phyloP scores from a whole-genome alignment of 2,113 vertebrate genomes.

The Saguinus imperator region DNA sequence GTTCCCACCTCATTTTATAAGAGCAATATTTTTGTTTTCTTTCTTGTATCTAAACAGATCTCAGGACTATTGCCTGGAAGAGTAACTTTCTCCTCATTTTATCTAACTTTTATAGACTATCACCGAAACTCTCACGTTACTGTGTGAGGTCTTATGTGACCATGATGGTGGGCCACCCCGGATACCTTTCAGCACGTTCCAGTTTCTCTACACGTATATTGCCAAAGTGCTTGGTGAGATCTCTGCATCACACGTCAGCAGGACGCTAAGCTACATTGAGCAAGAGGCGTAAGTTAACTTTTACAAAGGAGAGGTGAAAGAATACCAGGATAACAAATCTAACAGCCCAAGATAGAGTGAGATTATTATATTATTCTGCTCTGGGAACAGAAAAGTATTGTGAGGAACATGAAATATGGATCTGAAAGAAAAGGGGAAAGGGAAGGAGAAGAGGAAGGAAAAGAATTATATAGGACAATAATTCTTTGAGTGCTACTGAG shows the following conservation, averaged over 20 bases:
- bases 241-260: conserved; percentile 79
- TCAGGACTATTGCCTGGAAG: background rate
- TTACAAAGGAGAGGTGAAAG: too few relatives aligned
- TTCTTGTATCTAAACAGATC: background rate
- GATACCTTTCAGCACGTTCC: conserved; percentile 82
- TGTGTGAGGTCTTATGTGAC: conserved; percentile 80
- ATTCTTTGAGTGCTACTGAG: background rate
- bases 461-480: background rate
- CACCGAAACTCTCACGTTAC: conserved; percentile 81
- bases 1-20: conserved; percentile 6
- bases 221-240: conserved; percentile 82
- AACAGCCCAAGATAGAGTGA: background rate
- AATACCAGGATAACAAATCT: background rate
- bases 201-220: conserved; percentile 83
- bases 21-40: background rate
- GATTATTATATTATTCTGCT: background rate
- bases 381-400: background rate
- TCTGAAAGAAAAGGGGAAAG: background rate
- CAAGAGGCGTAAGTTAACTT: conserved; percentile 80
- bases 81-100: conserved; percentile 47
- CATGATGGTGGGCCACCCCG: conserved; percentile 69
- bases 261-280: conserved; percentile 83
- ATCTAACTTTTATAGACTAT: conserved; percentile 78
- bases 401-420: background rate
- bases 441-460: background rate